phyloP scores from a whole-genome alignment of 1,140 invertebrate species.

The Bombus polaris region DNA sequence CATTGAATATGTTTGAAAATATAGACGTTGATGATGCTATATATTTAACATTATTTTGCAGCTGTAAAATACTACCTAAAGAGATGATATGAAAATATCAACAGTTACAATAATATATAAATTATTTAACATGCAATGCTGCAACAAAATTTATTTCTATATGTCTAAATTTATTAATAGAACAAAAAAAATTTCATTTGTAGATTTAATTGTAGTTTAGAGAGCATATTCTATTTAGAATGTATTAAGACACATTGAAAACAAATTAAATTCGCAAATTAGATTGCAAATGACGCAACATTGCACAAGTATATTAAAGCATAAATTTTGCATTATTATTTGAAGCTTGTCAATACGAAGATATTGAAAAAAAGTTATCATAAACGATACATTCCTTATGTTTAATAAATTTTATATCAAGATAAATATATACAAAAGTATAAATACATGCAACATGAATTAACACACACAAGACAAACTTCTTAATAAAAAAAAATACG shows the following conservation, averaged over 20 bases:
- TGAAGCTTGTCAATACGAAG: slow-evolving; percentile 46
- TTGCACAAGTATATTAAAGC: neutral
- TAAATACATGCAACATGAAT: slow-evolving; percentile 22
- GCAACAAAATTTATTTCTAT: slow-evolving; percentile 2
- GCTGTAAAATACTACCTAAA: slow-evolving; percentile 42
- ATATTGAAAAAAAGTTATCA: slow-evolving; percentile 21
- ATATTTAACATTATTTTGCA: slow-evolving; percentile 41
- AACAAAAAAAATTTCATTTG: neutral
- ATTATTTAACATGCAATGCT: slow-evolving; percentile 8
- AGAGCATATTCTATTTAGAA: neutral
- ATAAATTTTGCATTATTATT: neutral
- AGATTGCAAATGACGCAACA: slow-evolving; percentile 10
- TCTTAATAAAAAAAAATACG: neutral
- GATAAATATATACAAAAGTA: neutral
- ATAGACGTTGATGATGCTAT: slow-evolving; percentile 6
- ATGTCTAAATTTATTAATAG: neutral
- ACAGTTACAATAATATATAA: neutral
- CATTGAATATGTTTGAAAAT: slow-evolving; percentile 48
- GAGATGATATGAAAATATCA: slow-evolving; percentile 38
- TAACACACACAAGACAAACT: neutral
- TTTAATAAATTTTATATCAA: neutral
- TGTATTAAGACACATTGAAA: neutral
- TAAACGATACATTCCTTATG: neutral
- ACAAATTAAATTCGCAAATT: slow-evolving; percentile 19
- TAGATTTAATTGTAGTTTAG: neutral